Evolutionary conservation across 2,888 invertebrate genomes (phyloP).

Genomic region (Meghimatium bilineatum): DNA sequence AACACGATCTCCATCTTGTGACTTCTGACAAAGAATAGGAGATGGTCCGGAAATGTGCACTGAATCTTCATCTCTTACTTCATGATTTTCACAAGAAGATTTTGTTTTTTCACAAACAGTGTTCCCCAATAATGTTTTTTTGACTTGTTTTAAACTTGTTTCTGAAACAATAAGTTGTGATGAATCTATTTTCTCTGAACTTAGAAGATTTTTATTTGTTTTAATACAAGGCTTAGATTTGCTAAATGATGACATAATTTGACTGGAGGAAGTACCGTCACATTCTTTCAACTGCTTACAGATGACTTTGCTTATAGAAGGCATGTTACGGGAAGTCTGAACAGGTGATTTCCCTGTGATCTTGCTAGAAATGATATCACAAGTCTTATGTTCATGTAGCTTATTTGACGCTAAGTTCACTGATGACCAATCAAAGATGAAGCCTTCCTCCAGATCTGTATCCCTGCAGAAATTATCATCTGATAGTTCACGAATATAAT

Average conservation of each 20-base stretch:
- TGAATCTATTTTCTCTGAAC: neutral
- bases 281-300: neutral
- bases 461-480: conserved; percentile 62
- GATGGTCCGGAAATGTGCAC: neutral
- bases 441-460: conserved; percentile 33
- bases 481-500: conserved; percentile 72
- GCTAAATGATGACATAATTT: neutral
- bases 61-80: neutral
- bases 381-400: conserved; percentile 27
- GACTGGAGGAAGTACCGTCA: neutral
- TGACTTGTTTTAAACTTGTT: neutral
- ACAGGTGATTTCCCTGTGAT: neutral
- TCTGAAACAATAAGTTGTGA: neutral
- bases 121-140: neutral
- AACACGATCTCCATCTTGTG: conserved; percentile 22
- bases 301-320: neutral
- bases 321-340: neutral
- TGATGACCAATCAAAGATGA: conserved; percentile 60
- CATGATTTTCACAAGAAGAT: neutral
- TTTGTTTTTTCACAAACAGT: neutral
- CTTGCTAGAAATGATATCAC: conserved; percentile 11
- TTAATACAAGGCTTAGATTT: neutral
- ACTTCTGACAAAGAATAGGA: neutral
- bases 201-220: neutral
- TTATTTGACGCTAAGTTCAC: conserved; percentile 48